These are phyloP conservation scores for Drosophila leontia DNA, from an alignment of 1,140 invertebrate genomes.

Conservation along the genomic window DNA sequence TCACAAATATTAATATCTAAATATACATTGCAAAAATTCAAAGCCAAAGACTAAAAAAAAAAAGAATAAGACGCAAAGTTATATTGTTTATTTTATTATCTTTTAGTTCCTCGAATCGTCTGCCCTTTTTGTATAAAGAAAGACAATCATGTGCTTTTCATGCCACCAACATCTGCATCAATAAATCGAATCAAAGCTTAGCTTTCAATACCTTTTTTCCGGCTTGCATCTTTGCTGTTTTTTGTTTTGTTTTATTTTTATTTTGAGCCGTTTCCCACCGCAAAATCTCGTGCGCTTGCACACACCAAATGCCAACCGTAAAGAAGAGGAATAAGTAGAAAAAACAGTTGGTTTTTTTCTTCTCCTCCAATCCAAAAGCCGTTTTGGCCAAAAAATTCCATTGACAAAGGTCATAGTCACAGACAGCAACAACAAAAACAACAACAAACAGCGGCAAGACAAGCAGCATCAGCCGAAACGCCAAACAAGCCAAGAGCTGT, in stretches of 20 bases:
- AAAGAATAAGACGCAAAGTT: not conserved
- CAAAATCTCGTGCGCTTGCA: slow-evolving; percentile 34
- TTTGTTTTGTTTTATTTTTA: not conserved
- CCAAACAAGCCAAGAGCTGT: slow-evolving; percentile 53
- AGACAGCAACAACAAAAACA: slow-evolving; percentile 28
- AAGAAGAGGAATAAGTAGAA: not conserved
- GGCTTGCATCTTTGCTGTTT: slow-evolving; percentile 13
- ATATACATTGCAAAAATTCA: not conserved
- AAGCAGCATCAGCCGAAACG: slow-evolving; percentile 25
- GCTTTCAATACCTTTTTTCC: slow-evolving; percentile 43
- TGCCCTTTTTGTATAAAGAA: not conserved
- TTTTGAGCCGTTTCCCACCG: slow-evolving; percentile 26
- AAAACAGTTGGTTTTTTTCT: slow-evolving; percentile 19
- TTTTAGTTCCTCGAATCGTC: not conserved
- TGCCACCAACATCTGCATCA: slow-evolving; percentile 32
- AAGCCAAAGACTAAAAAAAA: not conserved
- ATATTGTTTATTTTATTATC: not conserved
- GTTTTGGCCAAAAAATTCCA: slow-evolving; percentile 63
- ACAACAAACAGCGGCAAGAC: slow-evolving; percentile 29
- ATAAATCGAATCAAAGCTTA: slow-evolving; percentile 54
- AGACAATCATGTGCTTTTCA: not conserved
- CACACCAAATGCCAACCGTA: slow-evolving; percentile 31
- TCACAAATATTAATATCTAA: too few relatives aligned
- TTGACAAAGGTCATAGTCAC: slow-evolving; percentile 80
- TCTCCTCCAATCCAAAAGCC: slow-evolving; percentile 33